These are phyloP conservation scores for Ctenodactylus gundi DNA, from an alignment of 2,113 vertebrate genomes.

Conservation along the genomic window DNA sequence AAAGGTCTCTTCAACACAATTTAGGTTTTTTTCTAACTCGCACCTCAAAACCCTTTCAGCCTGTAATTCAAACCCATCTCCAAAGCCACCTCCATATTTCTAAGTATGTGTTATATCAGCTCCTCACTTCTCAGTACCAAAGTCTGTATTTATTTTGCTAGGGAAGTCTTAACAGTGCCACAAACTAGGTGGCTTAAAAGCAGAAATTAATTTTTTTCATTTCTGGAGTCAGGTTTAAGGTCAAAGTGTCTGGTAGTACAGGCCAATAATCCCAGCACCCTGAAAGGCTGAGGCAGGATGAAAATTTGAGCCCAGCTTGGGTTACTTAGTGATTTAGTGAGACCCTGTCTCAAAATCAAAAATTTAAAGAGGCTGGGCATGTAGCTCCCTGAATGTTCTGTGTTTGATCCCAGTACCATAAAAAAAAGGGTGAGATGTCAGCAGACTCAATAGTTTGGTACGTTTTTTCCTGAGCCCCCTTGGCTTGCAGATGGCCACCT, in stretches of 20 bases:
- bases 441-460: no score
- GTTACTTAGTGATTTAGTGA: no score
- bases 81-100: background rate
- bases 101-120: background rate
- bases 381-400: no score
- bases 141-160: background rate
- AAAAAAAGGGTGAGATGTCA: no score
- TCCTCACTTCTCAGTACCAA: background rate
- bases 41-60: background rate
- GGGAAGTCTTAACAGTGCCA: background rate
- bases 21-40: background rate
- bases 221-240: background rate
- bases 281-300: no score
- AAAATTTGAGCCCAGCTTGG: no score
- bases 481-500: accelerated
- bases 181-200: background rate
- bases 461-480: background rate
- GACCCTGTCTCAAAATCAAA: no score
- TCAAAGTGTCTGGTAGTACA: no score
- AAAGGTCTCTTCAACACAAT: background rate
- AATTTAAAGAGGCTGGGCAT: no score
- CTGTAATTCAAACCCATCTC: background rate
- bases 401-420: no score
- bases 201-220: background rate
- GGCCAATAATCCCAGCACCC: no score